Conservation (phyloP, 2,888 invertebrate species). For the Agriopis leucophaearia region DNA sequence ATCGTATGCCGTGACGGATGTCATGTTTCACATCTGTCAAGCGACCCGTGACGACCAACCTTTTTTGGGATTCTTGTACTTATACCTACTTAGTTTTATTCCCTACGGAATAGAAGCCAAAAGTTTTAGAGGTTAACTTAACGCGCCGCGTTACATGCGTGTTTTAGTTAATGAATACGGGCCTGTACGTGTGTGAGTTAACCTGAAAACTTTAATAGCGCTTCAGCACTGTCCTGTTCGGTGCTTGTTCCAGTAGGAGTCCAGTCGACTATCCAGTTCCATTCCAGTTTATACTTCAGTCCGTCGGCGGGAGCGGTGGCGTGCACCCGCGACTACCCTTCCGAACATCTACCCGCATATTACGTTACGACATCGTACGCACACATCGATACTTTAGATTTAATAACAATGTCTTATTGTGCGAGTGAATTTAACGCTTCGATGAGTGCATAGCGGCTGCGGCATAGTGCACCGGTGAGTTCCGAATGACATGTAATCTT, state of each 20-base stretch:
- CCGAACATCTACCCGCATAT: conserved; percentile 24
- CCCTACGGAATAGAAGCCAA: too few species aligned
- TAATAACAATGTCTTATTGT: conserved; percentile 27
- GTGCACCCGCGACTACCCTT: conserved; percentile 32
- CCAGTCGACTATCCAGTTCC: conserved; percentile 3
- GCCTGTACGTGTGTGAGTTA: neutral
- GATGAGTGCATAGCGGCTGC: conserved; percentile 52
- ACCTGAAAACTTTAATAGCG: neutral
- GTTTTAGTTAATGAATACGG: too few species aligned
- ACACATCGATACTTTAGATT: conserved; percentile 17
- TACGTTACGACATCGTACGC: conserved; percentile 20
- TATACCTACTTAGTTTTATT: too few species aligned
- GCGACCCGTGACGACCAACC: too few species aligned
- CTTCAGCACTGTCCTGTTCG: conserved; percentile 4
- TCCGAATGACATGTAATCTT: conserved; percentile 47
- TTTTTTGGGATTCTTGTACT: too few species aligned
- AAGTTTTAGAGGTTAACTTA: too few species aligned
- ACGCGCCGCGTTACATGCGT: too few species aligned
- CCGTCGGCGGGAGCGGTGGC: conserved; percentile 39
- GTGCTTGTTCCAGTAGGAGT: conserved; percentile 24
- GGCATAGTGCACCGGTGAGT: conserved; percentile 59
- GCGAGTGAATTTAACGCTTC: conserved; percentile 38
- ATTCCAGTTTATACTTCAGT: conserved; percentile 25
- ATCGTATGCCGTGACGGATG: too few species aligned
- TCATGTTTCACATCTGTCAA: too few species aligned